phyloP scores from a whole-genome alignment of 1,140 invertebrate species.

The Trypoxylus dichotomus region DNA sequence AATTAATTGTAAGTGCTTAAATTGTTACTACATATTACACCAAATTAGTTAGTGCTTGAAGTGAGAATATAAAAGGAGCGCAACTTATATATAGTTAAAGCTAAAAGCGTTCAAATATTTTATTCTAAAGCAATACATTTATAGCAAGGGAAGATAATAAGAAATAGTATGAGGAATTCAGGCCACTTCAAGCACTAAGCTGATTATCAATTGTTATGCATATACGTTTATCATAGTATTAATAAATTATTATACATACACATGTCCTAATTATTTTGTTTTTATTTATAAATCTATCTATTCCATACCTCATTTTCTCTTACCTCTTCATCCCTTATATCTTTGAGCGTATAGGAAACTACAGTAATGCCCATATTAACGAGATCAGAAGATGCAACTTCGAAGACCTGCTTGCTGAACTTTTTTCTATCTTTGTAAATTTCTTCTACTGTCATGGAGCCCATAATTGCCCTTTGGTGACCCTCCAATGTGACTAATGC shows the following conservation, averaged over 20 bases:
- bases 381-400: constrained; percentile 91
- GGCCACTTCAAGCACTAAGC: constrained; percentile 14
- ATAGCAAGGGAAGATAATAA: not conserved
- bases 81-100: not conserved
- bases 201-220: not conserved
- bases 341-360: constrained; percentile 96
- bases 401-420: constrained; percentile 96
- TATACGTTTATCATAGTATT: not conserved
- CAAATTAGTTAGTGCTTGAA: constrained; percentile 12
- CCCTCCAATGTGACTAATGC: constrained; percentile 95
- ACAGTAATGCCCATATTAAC: constrained; percentile 99
- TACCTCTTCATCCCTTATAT: constrained; percentile 97
- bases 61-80: not conserved
- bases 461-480: constrained; percentile 98
- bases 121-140: not conserved
- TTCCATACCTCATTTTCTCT: constrained; percentile 38
- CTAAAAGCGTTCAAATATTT: not conserved
- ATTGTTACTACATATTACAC: not conserved
- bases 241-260: not conserved
- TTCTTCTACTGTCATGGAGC: constrained; percentile 98
- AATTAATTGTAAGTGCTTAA: constrained; percentile 32
- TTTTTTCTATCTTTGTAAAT: constrained; percentile 99
- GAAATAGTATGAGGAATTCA: not conserved
- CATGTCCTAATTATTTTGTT: not conserved
- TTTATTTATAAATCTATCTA: constrained; percentile 14